A percentile compares a stretch with the other conserved stretches of the same genome.
Evolutionary conservation across 1,140 invertebrate species (phyloP).

Genomic region (Drosophila miranda): DNA sequence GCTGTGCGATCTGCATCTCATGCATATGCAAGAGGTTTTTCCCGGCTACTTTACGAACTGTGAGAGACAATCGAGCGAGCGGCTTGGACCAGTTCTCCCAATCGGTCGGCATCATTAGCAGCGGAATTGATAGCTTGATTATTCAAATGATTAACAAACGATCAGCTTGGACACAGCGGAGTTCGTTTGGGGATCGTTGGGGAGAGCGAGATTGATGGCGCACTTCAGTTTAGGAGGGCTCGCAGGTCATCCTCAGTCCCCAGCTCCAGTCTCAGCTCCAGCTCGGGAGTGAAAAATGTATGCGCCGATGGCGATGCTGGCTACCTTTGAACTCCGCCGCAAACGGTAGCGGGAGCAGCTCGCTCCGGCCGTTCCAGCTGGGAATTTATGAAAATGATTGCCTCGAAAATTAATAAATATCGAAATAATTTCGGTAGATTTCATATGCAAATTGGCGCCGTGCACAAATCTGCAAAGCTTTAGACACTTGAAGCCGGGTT

Average conservation of each 20-base stretch:
- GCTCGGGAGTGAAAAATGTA: conserved; percentile 72
- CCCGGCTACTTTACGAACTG: conserved; percentile 73
- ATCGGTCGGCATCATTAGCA: conserved; percentile 80
- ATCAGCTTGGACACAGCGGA: conserved; percentile 36
- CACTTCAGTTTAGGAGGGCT: conserved; percentile 67
- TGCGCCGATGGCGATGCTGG: conserved; percentile 64
- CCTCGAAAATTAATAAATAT: conserved; percentile 74
- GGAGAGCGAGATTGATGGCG: conserved; percentile 64
- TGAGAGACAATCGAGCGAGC: conserved; percentile 50
- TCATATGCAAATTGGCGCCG: conserved; percentile 64
- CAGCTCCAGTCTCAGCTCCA: background rate
- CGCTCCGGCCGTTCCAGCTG: conserved; percentile 39
- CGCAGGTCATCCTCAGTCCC: conserved; percentile 32
- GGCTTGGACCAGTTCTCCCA: conserved; percentile 44
- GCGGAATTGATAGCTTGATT: conserved; percentile 82
- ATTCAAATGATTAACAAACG: conserved; percentile 82
- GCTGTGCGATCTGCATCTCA: conserved; percentile 46
- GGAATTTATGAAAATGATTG: conserved; percentile 63
- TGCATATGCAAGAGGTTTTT: conserved; percentile 67
- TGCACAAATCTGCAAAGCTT: conserved; percentile 68
- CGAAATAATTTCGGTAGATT: conserved; percentile 76
- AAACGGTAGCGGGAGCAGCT: conserved; percentile 64
- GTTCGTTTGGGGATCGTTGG: conserved; percentile 25
- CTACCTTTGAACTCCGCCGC: conserved; percentile 71
- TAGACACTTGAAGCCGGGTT: conserved; percentile 62